Base-by-base conservation (phyloP, 2,888 invertebrate species). In the Tinea trinotella region DNA sequence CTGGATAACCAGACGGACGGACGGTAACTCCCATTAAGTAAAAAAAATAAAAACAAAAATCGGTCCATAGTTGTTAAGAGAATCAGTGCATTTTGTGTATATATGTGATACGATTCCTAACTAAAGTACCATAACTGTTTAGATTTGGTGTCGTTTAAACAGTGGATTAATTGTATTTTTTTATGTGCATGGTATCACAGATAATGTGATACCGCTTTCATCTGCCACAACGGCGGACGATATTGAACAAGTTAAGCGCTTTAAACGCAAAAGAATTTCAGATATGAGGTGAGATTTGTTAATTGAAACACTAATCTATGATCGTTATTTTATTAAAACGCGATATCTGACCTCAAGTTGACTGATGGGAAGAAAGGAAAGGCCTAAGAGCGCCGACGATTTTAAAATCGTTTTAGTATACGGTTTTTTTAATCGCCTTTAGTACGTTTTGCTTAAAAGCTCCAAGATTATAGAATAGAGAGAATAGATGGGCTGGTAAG, bases 251-350 rank as follows among this genome's bases (percentile, higher is more conserved):
- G 63, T 61, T 62, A 77, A 76, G 76, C 81, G 81, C 63, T 62
- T 66, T 22, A 81, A 76, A 62, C 63, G 83, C 55, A 85, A 76
- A 65, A 66, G 84, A 62, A 73, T 83, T 58, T 83, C 83, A 63
- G 85, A 84, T 55, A 84, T 84, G 84, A 83, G 83, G 85, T 85
- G 65, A 74, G 72, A n/a, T n/a, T n/a, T n/a, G n/a, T n/a, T n/a
- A n/a, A n/a, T n/a, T n/a, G n/a, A n/a, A n/a, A n/a, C 15, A 6
- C 17, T 46, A 18, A 17, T 18, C 7, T 17, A 24, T 9, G n/a
- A n/a, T n/a, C n/a, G n/a, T n/a, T n/a, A n/a, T n/a, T n/a, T n/a
- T n/a, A n/a, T n/a, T n/a, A n/a, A n/a, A n/a, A n/a, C n/a, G n/a
- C n/a, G n/a, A n/a, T n/a, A n/a, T n/a, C n/a, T n/a, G n/a, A n/a